A percentile compares a stretch with the other conserved stretches of the same genome.
Conservation (phyloP, 2,888 invertebrate species). For the Drosophila pseudotalamancana region DNA sequence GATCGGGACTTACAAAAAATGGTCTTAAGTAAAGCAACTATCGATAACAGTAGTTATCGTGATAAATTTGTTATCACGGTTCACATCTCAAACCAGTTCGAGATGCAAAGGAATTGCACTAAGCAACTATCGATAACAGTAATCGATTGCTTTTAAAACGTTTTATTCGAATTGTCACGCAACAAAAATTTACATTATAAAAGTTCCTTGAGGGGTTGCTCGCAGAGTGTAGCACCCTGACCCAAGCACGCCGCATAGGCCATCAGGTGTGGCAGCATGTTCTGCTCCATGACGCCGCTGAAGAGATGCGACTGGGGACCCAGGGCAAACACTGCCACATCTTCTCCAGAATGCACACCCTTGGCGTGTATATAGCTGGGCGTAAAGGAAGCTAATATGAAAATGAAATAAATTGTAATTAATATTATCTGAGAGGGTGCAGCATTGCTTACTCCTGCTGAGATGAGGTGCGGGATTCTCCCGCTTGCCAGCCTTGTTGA, state of each 20-base stretch:
- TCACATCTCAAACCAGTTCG: too few relatives aligned
- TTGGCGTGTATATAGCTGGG: slow-evolving; percentile 80
- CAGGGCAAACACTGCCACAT: slow-evolving; percentile 90
- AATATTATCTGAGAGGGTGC: too few relatives aligned
- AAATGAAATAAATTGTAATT: too few relatives aligned
- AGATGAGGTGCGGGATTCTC: slow-evolving; percentile 61
- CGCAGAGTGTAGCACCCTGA: slow-evolving; percentile 81
- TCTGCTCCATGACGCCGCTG: slow-evolving; percentile 91
- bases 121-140: too few relatives aligned
- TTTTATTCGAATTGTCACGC: slow-evolving; percentile 25
- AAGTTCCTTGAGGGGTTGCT: slow-evolving; percentile 1
- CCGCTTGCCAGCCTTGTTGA: slow-evolving; percentile 62
- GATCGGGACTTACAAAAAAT: neutral
- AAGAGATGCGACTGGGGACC: slow-evolving; percentile 93
- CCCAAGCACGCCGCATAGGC: slow-evolving; percentile 90
- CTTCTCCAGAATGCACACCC: slow-evolving; percentile 91
- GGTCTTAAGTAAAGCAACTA: neutral
- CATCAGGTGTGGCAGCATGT: slow-evolving; percentile 90
- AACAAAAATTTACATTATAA: slow-evolving; percentile 36
- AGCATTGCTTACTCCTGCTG: slow-evolving; percentile 48
- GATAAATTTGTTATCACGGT: too few relatives aligned
- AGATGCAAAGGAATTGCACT: too few relatives aligned
- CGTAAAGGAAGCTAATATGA: slow-evolving; percentile 64
- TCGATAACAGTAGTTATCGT: slow-evolving; percentile 7
- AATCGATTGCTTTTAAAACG: neutral